Base-by-base conservation (phyloP, 2,797 vertebrate species). In the Falco concolor region DNA sequence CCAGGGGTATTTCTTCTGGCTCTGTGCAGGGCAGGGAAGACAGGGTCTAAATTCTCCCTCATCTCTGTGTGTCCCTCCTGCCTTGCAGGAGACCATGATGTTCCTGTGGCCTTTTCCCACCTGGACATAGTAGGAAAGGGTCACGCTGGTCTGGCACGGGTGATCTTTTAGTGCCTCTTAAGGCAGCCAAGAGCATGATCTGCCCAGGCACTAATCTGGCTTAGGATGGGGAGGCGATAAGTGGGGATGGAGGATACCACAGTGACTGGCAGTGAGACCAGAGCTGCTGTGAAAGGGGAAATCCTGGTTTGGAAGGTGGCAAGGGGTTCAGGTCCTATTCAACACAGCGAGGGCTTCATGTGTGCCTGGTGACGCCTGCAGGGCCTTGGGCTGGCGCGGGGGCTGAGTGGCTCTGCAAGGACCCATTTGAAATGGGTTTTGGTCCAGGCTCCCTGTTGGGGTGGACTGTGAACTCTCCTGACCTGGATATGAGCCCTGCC, bases 121-220 rank as follows among this genome's bases (percentile, higher is more conserved):
- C 28, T 25, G 36, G 24, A 32, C 12, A 5, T 1, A 13, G 60
- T 14, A 87, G 70, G 38, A 73, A 92, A 92, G 87, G 59, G 10
- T 60, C 30, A 47, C 0, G 0, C 63, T 40, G 72, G 23, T n/a
- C 68, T 50, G 42, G 52, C 36, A 42, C 0, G 1, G 16, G 42
- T 84, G 84, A 93, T 89, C 87, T 95, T 90, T 75, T 68, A 36
- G 57, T 92, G 83, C 73, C 60, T 83, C 72, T 88, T 70, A 88
- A 63, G 73, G 76, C 64, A 85, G 78, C 67, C 56, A 30, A 56
- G 85, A 83, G 17, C 56, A 52, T 56, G 56, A 86, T 67, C 79
- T 77, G 64, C 49, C 52, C 60, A 52, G 57, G 73, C 6, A 7
- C 27, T 95, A 72, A 95, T 88, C 91, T 89, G 77, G 49, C 1